phyloP scores from a whole-genome alignment of 2,888 invertebrate genomes.

The Idaea aversata region DNA sequence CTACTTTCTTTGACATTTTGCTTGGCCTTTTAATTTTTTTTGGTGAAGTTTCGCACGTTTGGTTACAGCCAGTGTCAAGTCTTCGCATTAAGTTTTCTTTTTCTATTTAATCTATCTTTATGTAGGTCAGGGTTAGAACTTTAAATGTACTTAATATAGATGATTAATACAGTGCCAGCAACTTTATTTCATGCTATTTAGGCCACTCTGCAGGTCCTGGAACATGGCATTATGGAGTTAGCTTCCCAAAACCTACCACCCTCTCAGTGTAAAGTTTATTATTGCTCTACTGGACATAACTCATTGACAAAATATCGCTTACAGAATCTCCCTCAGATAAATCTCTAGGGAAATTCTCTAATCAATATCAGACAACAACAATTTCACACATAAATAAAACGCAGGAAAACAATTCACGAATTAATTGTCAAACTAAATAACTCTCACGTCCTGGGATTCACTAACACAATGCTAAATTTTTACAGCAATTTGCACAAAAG shows the following conservation, averaged over 20 bases:
- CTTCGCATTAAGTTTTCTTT: too few species aligned
- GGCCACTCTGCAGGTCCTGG: too few species aligned
- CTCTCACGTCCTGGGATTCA: neutral
- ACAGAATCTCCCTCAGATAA: neutral
- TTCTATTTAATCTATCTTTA: too few species aligned
- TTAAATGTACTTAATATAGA: too few species aligned
- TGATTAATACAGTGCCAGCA: too few species aligned
- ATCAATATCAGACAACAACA: neutral
- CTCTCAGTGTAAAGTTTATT: neutral
- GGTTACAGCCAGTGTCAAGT: too few species aligned
- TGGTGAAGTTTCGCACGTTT: too few species aligned
- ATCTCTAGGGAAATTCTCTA: neutral
- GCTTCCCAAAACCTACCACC: too few species aligned
- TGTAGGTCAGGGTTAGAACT: too few species aligned
- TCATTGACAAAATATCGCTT: neutral
- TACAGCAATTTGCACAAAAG: neutral
- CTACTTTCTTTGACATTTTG: neutral
- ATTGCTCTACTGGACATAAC: neutral
- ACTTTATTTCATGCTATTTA: too few species aligned
- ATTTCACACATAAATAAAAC: neutral
- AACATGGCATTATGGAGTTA: too few species aligned
- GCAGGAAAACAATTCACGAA: neutral
- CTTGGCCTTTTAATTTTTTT: neutral
- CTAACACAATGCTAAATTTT: neutral
- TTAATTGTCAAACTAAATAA: neutral